Conservation (phyloP, 2,888 invertebrate species). For the Lithophane leautieri region DNA sequence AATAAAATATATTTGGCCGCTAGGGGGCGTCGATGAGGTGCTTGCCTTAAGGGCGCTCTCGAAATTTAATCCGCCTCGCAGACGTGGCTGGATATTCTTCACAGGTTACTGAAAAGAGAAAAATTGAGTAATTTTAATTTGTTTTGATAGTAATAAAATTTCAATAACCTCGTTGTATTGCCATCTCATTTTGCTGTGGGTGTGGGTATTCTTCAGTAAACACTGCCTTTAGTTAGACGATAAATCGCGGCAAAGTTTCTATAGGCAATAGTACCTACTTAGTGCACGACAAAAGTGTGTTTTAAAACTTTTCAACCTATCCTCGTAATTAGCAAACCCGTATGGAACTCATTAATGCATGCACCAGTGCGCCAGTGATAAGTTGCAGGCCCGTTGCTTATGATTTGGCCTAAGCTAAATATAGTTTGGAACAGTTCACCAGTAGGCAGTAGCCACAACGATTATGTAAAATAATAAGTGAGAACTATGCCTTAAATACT, state of each 20-base stretch:
- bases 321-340: conserved; percentile 32
- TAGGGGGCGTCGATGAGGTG: too few species aligned
- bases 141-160: neutral
- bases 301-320: neutral
- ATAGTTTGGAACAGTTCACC: conserved; percentile 20
- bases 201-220: neutral
- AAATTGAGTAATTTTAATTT: neutral
- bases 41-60: too few species aligned
- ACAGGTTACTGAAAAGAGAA: neutral
- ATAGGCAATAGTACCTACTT: too few species aligned
- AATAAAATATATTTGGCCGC: too few species aligned
- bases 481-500: neutral
- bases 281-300: too few species aligned
- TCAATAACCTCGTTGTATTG: neutral
- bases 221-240: neutral
- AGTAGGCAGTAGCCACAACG: conserved; percentile 3
- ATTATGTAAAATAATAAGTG: conserved; percentile 9
- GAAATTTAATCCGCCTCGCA: too few species aligned
- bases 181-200: neutral
- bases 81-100: too few species aligned
- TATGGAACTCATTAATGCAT: conserved; percentile 46
- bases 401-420: conserved; percentile 29
- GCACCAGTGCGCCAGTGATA: conserved; percentile 40
- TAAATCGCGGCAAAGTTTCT: neutral
- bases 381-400: conserved; percentile 52